These are phyloP conservation scores for Samia ricini DNA, from an alignment of 1,140 invertebrate species.

Conservation along the genomic window DNA sequence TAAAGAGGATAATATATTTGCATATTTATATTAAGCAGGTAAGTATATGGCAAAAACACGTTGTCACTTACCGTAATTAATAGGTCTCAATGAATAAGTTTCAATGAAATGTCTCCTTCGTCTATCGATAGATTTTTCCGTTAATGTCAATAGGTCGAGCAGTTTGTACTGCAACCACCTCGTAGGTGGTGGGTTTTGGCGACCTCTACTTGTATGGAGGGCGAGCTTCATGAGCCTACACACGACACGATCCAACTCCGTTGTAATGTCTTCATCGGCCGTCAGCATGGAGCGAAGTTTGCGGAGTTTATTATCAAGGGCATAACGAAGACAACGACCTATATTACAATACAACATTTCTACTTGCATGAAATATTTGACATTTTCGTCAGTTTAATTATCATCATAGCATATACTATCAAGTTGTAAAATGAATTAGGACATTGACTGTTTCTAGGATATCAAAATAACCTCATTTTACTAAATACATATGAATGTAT, in stretches of 20 bases:
- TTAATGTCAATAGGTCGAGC: slow-evolving; percentile 53
- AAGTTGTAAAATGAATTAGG: not conserved
- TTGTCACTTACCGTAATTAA: slow-evolving; percentile 37
- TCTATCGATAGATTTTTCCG: slow-evolving; percentile 55
- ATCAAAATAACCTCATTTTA: too few species aligned
- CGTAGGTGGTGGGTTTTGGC: slow-evolving; percentile 31
- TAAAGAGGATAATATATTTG: too few species aligned
- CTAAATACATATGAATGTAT: too few species aligned
- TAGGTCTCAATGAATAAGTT: slow-evolving; percentile 37
- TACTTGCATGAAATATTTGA: not conserved
- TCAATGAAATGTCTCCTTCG: slow-evolving; percentile 43
- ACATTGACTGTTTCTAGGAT: too few species aligned
- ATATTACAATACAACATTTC: not conserved
- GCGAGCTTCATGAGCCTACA: slow-evolving; percentile 58
- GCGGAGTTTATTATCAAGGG: slow-evolving; percentile 53
- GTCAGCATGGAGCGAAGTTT: slow-evolving; percentile 47
- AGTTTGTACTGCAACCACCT: slow-evolving; percentile 62
- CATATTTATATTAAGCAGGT: too few species aligned
- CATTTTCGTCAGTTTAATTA: not conserved
- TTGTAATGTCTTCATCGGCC: slow-evolving; percentile 51
- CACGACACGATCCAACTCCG: slow-evolving; percentile 51
- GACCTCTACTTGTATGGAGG: slow-evolving; percentile 32
- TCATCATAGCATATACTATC: not conserved
- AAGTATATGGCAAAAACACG: too few species aligned
- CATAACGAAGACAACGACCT: slow-evolving; percentile 47